Evolutionary conservation across 2,113 vertebrate genomes (phyloP).

Genomic region (Podiceps cristatus): DNA sequence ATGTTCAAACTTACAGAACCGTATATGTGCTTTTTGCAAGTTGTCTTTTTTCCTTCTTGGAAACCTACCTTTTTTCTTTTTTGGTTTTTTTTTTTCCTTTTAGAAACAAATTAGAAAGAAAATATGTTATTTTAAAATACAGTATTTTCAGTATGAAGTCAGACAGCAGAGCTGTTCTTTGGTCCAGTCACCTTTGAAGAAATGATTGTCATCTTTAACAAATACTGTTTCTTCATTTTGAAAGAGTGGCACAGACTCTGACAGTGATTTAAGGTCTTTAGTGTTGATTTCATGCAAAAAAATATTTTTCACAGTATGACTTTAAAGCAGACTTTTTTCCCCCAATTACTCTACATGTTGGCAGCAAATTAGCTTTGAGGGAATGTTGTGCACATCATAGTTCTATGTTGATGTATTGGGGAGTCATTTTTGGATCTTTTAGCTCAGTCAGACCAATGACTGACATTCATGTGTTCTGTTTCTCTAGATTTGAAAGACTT

Average conservation of each 20-base stretch:
- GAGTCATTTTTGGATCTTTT: constrained; percentile 54
- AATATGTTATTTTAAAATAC: not conserved
- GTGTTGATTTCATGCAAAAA: constrained; percentile 2
- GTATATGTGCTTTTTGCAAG: not conserved
- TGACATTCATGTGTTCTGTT: constrained; percentile 39
- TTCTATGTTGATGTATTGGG: constrained; percentile 34
- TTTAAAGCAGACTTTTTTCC: constrained; percentile 47
- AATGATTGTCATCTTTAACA: constrained; percentile 9
- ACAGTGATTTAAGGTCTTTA: constrained; percentile 49
- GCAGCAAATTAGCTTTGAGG: constrained; percentile 70
- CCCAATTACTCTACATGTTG: constrained; percentile 47
- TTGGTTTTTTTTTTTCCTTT: not conserved
- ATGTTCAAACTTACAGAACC: not conserved
- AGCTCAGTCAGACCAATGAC: constrained; percentile 48
- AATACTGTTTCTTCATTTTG: not conserved
- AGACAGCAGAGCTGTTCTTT: not conserved
- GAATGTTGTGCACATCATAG: constrained; percentile 12
- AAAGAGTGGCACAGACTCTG: not conserved
- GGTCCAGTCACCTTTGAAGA: constrained; percentile 40
- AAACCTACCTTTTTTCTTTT: not conserved
- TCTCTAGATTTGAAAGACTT: constrained; percentile 56
- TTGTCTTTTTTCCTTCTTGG: not conserved
- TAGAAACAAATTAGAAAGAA: not conserved
- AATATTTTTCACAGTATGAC: constrained; percentile 53
- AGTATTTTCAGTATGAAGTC: not conserved